Evolutionary conservation across 2,797 vertebrate species (phyloP).

Genomic region (Malurus splendens): DNA sequence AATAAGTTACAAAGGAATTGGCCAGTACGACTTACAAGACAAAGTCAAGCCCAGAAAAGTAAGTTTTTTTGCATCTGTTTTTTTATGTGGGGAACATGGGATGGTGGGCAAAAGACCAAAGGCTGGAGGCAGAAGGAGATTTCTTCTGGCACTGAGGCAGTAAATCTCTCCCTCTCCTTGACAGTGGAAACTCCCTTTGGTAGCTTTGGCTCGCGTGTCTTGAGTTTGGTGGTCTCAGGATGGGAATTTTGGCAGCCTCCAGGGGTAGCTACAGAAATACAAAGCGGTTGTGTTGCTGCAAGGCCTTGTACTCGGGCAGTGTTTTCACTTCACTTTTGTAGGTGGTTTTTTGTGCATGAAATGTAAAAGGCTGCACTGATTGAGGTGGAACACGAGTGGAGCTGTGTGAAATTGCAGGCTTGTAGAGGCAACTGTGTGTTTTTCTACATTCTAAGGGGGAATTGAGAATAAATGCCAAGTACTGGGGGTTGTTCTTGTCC

Average conservation of each 20-base stretch:
- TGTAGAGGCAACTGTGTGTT: background rate
- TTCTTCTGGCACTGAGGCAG: background rate
- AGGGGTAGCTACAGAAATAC: background rate
- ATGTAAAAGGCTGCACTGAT: background rate
- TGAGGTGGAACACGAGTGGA: accelerated
- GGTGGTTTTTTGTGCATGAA: background rate
- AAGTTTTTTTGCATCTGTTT: slow-evolving; percentile 9
- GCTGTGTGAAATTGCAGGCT: background rate
- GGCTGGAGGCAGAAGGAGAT: background rate
- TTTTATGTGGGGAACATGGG: background rate
- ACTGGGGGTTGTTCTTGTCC: background rate
- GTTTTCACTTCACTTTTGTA: background rate
- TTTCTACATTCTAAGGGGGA: background rate
- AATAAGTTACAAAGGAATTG: slow-evolving; percentile 95
- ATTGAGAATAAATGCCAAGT: background rate
- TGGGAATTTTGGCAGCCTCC: background rate
- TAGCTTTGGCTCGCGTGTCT: background rate
- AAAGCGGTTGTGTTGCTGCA: background rate
- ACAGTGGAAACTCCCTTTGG: background rate
- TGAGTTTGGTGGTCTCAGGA: background rate
- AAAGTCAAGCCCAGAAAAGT: slow-evolving; percentile 97
- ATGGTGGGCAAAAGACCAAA: background rate
- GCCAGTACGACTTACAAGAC: slow-evolving; percentile 95
- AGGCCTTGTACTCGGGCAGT: background rate
- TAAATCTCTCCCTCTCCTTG: background rate